Evolutionary conservation across 2,888 invertebrate genomes (phyloP).

Genomic region (Cataglyphis cursor): DNA sequence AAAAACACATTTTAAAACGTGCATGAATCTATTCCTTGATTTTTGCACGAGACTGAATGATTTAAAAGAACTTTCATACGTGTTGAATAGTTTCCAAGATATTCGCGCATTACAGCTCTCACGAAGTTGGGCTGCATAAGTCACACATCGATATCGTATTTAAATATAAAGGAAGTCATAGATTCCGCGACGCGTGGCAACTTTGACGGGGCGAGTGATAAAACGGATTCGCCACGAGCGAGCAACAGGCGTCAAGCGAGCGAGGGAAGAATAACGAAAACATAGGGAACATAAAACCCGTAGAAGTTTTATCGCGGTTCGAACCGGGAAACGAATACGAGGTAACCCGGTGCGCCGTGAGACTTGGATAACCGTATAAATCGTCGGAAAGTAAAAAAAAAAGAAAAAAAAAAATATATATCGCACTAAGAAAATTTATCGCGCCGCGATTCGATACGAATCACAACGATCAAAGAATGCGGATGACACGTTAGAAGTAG

Average conservation of each 20-base stretch:
- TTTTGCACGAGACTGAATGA: background rate
- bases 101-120: background rate
- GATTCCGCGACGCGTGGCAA: conserved; percentile 33
- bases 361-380: conserved; percentile 38
- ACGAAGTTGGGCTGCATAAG: background rate
- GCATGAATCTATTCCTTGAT: background rate
- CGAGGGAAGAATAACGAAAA: conserved; percentile 49
- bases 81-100: background rate
- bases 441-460: background rate
- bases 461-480: conserved; percentile 51
- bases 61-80: background rate
- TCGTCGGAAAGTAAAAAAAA: conserved; percentile 6
- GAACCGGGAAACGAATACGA: conserved; percentile 28
- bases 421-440: conserved; percentile 3
- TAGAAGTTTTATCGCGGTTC: conserved; percentile 38
- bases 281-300: conserved; percentile 36
- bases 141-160: conserved; percentile 24
- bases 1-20: background rate
- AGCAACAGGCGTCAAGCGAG: conserved; percentile 51
- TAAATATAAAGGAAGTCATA: conserved; percentile 34
- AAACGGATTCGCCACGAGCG: conserved; percentile 40
- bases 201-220: conserved; percentile 45
- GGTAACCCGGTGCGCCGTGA: conserved; percentile 19
- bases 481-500: conserved; percentile 63
- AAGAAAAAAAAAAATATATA: background rate